phyloP scores from a whole-genome alignment of 2,113 vertebrate genomes.

The Collichthys lucidus region DNA sequence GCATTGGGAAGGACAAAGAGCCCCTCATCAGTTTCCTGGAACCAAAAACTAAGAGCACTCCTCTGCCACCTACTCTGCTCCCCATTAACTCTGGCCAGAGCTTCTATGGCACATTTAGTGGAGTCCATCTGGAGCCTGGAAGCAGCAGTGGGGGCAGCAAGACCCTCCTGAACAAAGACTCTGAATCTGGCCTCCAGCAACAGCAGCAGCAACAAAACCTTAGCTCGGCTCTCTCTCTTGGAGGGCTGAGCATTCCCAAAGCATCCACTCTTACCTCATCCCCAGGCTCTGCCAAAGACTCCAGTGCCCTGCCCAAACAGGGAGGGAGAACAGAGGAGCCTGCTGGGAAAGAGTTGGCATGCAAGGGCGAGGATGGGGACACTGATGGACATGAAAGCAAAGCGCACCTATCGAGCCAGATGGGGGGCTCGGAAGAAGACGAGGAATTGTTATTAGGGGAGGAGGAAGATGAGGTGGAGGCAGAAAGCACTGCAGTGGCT shows the following conservation, averaged over 20 bases:
- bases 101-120: slow-evolving; percentile 99
- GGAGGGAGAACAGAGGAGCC: slow-evolving; percentile 85
- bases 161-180: slow-evolving; percentile 83
- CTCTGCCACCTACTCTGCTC: slow-evolving; percentile 91
- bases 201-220: slow-evolving; percentile 83
- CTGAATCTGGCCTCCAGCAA: slow-evolving; percentile 82
- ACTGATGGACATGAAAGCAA: slow-evolving; percentile 82
- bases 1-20: slow-evolving; percentile 99
- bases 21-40: slow-evolving; percentile 99
- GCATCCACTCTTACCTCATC: slow-evolving; percentile 91
- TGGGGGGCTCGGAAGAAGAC: slow-evolving; percentile 89
- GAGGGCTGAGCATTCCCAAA: slow-evolving; percentile 91
- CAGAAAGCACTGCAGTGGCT: slow-evolving; percentile 86
- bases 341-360: slow-evolving; percentile 85
- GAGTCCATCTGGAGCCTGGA: slow-evolving; percentile 95
- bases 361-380: slow-evolving; percentile 84
- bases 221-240: slow-evolving; percentile 90
- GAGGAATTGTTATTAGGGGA: slow-evolving; percentile 92
- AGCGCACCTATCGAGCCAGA: slow-evolving; percentile 77
- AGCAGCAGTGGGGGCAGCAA: slow-evolving; percentile 78
- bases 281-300: slow-evolving; percentile 95
- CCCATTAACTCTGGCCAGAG: slow-evolving; percentile 96
- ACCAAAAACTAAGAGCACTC: slow-evolving; percentile 99
- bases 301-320: slow-evolving; percentile 82
- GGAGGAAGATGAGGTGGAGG: slow-evolving; percentile 89